These are phyloP conservation scores for Zoanthus gigantus DNA, from an alignment of 92 coral and sea anemone genomes.

Conservation along the genomic window DNA sequence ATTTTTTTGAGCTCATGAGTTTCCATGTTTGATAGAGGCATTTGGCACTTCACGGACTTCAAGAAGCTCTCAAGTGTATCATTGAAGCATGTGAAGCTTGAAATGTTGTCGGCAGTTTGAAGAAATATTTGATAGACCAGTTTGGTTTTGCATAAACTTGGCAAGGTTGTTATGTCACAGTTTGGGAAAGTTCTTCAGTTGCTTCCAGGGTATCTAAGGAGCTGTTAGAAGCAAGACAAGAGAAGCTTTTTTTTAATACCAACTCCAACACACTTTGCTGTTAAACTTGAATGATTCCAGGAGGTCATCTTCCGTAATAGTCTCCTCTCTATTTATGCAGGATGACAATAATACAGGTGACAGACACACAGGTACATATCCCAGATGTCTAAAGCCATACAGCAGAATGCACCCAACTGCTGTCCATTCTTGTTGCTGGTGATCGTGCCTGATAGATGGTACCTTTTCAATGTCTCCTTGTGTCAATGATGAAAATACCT, in stretches of 20 bases:
- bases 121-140: conserved; percentile 17
- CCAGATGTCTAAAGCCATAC: conserved; percentile 55
- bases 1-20: conserved; percentile 35
- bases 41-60: conserved; percentile 21
- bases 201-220: conserved; percentile 19
- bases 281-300: conserved; percentile 40
- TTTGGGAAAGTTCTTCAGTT: conserved; percentile 9
- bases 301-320: conserved; percentile 54
- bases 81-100: conserved; percentile 45
- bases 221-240: conserved; percentile 9
- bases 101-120: conserved; percentile 38
- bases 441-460: conserved; percentile 65
- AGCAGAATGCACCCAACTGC: conserved; percentile 54
- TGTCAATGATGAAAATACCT: conserved; percentile 44
- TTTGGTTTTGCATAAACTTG: conserved; percentile 1
- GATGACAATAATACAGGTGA: conserved; percentile 58
- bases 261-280: background rate
- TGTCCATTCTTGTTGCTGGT: conserved; percentile 66
- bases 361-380: conserved; percentile 54
- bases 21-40: conserved; percentile 29
- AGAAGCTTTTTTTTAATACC: background rate
- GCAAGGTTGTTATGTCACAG: conserved; percentile 12
- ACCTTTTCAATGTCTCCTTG: conserved; percentile 65
- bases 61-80: conserved; percentile 43
- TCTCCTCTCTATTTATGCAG: conserved; percentile 59